Evolutionary conservation across 2,113 vertebrate genomes (phyloP).

Genomic region (Vireo altiloquus): DNA sequence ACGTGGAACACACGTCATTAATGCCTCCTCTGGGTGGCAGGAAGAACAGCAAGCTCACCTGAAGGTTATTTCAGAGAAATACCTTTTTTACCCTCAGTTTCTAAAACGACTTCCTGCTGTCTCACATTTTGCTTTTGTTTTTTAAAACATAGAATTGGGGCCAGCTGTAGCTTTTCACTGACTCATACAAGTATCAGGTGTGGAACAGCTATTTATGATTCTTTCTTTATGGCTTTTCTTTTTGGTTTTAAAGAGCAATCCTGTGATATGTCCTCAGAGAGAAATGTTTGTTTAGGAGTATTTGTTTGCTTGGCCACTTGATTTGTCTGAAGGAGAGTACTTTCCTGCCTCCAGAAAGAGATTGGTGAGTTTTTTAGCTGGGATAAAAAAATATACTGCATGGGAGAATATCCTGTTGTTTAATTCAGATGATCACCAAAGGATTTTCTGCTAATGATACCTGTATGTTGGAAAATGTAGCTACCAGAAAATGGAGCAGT

Average conservation of each 20-base stretch:
- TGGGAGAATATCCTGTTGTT: background rate
- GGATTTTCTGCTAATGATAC: fast-evolving
- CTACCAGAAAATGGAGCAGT: background rate
- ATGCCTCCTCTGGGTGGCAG: background rate
- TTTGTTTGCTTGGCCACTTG: background rate
- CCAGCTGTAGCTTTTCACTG: background rate
- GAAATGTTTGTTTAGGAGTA: fast-evolving
- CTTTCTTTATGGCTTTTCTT: background rate
- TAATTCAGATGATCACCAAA: background rate
- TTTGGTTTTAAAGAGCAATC: fast-evolving
- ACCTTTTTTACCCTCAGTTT: background rate
- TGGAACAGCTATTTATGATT: background rate
- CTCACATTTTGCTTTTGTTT: background rate
- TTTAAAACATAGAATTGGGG: background rate
- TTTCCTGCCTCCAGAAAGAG: background rate
- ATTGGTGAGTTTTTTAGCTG: background rate
- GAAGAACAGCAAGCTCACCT: background rate
- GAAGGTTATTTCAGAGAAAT: background rate
- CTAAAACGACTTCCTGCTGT: background rate
- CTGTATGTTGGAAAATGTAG: fast-evolving
- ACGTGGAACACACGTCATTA: background rate
- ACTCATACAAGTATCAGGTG: background rate
- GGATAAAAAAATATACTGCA: background rate
- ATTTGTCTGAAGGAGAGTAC: background rate
- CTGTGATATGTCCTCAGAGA: fast-evolving